Conservation (phyloP, 1,140 invertebrate species). For the Neodiprion virginianus region DNA sequence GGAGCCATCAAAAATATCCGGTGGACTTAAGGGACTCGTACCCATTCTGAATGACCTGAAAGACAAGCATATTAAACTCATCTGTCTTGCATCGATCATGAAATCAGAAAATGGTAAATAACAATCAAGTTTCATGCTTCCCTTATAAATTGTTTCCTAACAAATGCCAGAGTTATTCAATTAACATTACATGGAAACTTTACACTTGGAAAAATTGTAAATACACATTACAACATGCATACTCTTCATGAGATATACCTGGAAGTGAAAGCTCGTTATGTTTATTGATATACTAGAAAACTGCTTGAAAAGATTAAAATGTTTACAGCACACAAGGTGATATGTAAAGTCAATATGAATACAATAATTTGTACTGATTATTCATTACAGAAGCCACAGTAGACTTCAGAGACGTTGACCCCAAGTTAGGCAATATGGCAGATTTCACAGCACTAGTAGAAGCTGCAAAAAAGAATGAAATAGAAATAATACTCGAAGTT, state of each 20-base stretch:
- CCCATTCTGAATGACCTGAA: conserved; percentile 59
- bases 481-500: conserved; percentile 52
- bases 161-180: too few relatives aligned
- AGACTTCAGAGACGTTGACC: conserved; percentile 76
- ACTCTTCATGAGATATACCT: too few relatives aligned
- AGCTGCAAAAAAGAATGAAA: conserved; percentile 60
- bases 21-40: conserved; percentile 47
- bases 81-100: conserved; percentile 65
- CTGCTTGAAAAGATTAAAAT: too few relatives aligned
- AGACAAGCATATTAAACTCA: conserved; percentile 59
- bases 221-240: conserved; percentile 20
- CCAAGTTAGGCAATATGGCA: conserved; percentile 74
- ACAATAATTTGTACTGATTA: conserved; percentile 10
- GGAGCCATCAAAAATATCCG: conserved; percentile 47
- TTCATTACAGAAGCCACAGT: conserved; percentile 33
- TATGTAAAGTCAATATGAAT: conserved; percentile 22
- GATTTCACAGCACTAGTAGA: conserved; percentile 73
- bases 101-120: conserved; percentile 47
- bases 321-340: conserved; percentile 20
- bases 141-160: too few relatives aligned
- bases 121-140: too few relatives aligned
- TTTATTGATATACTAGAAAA: conserved; percentile 13
- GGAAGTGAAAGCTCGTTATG: too few relatives aligned
- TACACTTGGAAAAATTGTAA: too few relatives aligned
- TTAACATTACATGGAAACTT: too few relatives aligned